Base-by-base conservation (phyloP, 2,888 invertebrate species). In the Cordilura impudica region DNA sequence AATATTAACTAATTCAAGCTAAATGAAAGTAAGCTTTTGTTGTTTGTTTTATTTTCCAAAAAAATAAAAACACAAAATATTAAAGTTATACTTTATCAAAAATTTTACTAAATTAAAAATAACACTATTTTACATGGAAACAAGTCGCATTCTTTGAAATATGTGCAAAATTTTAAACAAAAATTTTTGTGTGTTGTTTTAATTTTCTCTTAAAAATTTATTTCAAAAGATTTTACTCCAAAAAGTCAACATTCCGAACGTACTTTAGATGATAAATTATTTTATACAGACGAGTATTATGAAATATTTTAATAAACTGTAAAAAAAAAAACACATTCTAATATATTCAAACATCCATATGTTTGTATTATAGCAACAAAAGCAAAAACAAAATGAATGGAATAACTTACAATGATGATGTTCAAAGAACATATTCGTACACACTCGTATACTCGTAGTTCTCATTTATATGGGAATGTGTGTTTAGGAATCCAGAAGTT, bases 201-300 rank as follows among this genome's bases (percentile, higher is more conserved):
- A 4, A 29, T 5, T 19, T 35, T 31, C 45, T 56, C 23, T 7
- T 2, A 54, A 29, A 67, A 45, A 67, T 47, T 67, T 56, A 47
- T 56, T 63, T 23, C 14, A 61, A 54, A 75, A 61, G 31, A 75
- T 69, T 75, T 67, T 16, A 51, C 51, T 65, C 35, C 49, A 69
- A 56, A 47, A 72, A 49, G 6, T 53, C 60, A 65, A 72, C 26
- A 56, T 72, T 61, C 54, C 26, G 14, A 63, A 47, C 56, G 72
- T 67, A 63, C 39, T 67, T 56, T 49, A 47, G 31, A 63, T 72
- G 49, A 78, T 72, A 78, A 63, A 72, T 72, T 56, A 69, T 39
- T 72, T 31, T 10, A 14, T 23, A 29, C 19, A 19, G 14, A 51
- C 5, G 35, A 63, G 31, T 47, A 61, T 61, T 53, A 45, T 53